Conservation (phyloP, 2,113 vertebrate species). For the Ptychochromis oligacanthus region DNA sequence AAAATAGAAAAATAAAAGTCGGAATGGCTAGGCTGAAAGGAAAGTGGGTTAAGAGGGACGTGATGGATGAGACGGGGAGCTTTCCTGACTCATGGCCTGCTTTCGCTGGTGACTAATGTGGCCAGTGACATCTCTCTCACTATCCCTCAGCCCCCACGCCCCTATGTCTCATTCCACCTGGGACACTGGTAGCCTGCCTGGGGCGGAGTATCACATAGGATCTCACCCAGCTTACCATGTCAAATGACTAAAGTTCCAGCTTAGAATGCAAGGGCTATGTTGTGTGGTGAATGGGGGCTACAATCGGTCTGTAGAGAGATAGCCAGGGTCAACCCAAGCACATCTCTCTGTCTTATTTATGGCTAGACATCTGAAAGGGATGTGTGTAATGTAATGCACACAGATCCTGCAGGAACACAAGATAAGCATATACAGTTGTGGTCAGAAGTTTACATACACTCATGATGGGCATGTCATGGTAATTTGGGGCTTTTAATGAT, state of each 20-base stretch:
- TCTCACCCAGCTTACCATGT: constrained; percentile 22
- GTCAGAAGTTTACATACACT: too few species aligned
- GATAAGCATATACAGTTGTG: too few species aligned
- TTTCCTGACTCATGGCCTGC: constrained; percentile 63
- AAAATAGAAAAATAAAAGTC: constrained; percentile 58
- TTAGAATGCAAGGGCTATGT: not conserved
- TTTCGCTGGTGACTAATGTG: constrained; percentile 62
- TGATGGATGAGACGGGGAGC: constrained; percentile 71
- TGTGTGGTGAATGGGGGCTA: not conserved
- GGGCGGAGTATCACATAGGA: not conserved
- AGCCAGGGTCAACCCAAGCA: not conserved
- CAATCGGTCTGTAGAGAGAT: not conserved
- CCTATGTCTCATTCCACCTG: constrained; percentile 41
- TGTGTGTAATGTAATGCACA: constrained; percentile 16
- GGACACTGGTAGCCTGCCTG: constrained; percentile 2
- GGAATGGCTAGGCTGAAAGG: constrained; percentile 32
- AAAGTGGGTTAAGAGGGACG: constrained; percentile 72
- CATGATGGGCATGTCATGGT: too few species aligned
- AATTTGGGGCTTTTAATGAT: too few species aligned
- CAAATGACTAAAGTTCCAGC: constrained; percentile 2
- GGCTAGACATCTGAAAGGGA: constrained; percentile 7
- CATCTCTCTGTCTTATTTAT: constrained; percentile 35
- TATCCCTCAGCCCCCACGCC: not conserved
- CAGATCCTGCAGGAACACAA: constrained; percentile 11
- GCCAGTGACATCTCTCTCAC: constrained; percentile 55